Conservation (phyloP, 2,797 vertebrate species). For the Merluccius polli region DNA sequence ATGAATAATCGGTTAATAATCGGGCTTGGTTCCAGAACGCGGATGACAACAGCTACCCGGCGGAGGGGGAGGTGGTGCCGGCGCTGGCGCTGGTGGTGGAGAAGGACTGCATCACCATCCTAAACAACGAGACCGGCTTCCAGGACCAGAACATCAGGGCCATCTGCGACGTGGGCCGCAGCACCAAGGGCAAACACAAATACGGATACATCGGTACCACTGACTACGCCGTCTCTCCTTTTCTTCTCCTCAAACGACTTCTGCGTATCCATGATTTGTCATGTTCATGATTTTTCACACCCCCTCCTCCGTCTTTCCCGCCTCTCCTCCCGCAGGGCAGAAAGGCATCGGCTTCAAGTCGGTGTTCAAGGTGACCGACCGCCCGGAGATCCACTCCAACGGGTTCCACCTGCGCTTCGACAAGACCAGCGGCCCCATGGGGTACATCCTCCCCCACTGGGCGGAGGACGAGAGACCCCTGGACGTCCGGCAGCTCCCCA, state of each 20-base stretch:
- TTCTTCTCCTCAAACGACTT: neutral
- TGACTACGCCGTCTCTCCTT: neutral
- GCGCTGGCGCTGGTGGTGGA: slow-evolving; percentile 75
- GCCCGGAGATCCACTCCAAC: slow-evolving; percentile 80
- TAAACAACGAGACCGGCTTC: slow-evolving; percentile 78
- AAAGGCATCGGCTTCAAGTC: slow-evolving; percentile 83
- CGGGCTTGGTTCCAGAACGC: slow-evolving; percentile 65
- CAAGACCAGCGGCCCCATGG: slow-evolving; percentile 74
- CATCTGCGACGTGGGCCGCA: slow-evolving; percentile 77
- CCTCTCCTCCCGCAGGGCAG: slow-evolving; percentile 62
- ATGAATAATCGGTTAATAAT: neutral
- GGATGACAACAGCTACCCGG: slow-evolving; percentile 75
- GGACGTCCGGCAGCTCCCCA: slow-evolving; percentile 34
- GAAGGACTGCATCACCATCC: slow-evolving; percentile 68
- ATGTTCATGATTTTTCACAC: too few relatives aligned
- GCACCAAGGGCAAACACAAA: slow-evolving; percentile 80
- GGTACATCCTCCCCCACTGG: slow-evolving; percentile 82
- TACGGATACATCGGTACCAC: slow-evolving; percentile 76
- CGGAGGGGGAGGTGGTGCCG: slow-evolving; percentile 36
- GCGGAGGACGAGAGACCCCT: slow-evolving; percentile 60
- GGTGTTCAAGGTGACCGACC: slow-evolving; percentile 78
- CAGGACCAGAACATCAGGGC: slow-evolving; percentile 73
- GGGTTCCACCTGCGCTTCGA: slow-evolving; percentile 76
- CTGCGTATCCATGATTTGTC: neutral
- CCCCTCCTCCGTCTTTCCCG: too few relatives aligned